Conservation (phyloP, 1,140 invertebrate genomes). For the Trichonephila clavata region DNA sequence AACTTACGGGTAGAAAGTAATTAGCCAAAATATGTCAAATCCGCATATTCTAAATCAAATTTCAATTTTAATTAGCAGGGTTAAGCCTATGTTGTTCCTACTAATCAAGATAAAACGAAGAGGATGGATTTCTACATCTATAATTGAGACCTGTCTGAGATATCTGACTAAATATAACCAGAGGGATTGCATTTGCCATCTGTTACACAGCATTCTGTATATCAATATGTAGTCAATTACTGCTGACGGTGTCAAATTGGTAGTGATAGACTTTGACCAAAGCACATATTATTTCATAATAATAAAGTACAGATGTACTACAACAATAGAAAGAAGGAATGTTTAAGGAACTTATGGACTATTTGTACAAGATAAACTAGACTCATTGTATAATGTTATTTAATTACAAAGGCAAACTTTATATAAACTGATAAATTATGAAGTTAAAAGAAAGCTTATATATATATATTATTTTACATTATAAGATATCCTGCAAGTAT, state of each 20-base stretch:
- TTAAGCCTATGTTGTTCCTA: neutral
- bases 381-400: no score
- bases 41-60: conserved; percentile 4
- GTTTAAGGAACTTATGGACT: no score
- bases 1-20: neutral
- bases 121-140: neutral
- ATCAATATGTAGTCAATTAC: neutral
- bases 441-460: no score
- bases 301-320: no score
- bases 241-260: neutral
- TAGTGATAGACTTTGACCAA: neutral
- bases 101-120: neutral
- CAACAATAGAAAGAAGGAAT: no score
- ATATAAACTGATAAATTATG: no score
- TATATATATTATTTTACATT: no score
- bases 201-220: neutral
- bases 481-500: no score
- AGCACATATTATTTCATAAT: no score
- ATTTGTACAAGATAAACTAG: no score
- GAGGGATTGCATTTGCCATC: conserved; percentile 14
- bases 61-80: neutral
- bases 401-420: no score
- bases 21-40: neutral
- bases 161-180: neutral
- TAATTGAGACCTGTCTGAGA: neutral